Percentiles rank a stretch among this genome's conserved stretches.
These are phyloP conservation scores for Plusia festucae DNA, from an alignment of 2,888 invertebrate genomes.

Conservation along the genomic window DNA sequence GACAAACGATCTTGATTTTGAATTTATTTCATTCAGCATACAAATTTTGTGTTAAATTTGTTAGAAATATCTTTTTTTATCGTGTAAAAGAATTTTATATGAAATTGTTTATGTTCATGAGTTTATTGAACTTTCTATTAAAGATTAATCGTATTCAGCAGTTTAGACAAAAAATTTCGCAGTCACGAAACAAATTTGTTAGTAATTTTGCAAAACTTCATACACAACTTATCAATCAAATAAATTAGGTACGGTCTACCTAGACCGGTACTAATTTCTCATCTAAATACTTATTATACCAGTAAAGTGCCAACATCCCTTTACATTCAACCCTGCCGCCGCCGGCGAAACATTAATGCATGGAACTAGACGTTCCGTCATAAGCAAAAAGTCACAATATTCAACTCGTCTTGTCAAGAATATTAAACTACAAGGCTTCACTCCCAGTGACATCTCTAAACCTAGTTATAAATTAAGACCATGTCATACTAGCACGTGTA, in stretches of 20 bases:
- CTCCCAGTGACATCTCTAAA: conserved; percentile 9
- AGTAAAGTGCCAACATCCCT: not conserved
- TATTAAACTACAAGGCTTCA: not conserved
- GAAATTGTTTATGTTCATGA: conserved; percentile 8
- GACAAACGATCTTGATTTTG: conserved; percentile 28
- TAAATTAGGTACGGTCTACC: no score
- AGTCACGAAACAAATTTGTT: no score
- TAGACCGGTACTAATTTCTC: no score
- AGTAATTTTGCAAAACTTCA: no score
- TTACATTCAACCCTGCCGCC: no score
- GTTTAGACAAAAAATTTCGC: no score
- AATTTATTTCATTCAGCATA: conserved; percentile 27
- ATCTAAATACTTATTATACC: no score
- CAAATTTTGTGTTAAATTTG: conserved; percentile 24
- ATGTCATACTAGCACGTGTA: conserved; percentile 10
- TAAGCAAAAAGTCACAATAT: not conserved
- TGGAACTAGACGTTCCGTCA: not conserved
- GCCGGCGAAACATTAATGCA: no score
- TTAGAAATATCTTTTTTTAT: conserved; percentile 25
- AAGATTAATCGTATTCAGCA: not conserved
- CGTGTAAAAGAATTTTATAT: conserved; percentile 1
- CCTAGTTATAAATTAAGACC: conserved; percentile 12
- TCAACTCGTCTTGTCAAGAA: not conserved
- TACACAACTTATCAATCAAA: no score
- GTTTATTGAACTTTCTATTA: conserved; percentile 19